Conservation (phyloP, 1,140 invertebrate species). For the Delia radicum region DNA sequence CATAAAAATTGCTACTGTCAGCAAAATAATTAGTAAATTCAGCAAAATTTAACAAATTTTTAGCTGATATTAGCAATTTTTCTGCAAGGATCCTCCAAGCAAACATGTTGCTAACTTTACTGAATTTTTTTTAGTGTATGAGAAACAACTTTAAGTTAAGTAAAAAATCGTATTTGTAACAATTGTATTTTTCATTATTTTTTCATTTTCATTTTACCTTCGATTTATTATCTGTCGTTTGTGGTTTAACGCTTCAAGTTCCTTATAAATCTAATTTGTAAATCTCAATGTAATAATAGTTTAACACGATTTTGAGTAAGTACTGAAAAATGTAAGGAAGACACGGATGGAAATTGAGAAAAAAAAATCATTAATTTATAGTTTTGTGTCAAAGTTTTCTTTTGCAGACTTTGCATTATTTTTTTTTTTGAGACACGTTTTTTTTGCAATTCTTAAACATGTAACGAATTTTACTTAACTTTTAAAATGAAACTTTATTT, state of each 20-base stretch:
- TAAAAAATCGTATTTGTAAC: no score
- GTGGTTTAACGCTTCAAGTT: not conserved
- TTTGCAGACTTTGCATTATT: not conserved
- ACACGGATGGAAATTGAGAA: not conserved
- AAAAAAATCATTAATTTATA: not conserved
- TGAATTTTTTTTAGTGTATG: no score
- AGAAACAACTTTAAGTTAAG: no score
- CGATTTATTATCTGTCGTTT: not conserved
- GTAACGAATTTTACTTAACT: not conserved
- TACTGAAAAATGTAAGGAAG: not conserved
- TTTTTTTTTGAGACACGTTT: not conserved
- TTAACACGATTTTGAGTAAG: not conserved
- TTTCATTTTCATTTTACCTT: not conserved
- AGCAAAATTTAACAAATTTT: no score
- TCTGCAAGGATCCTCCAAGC: no score
- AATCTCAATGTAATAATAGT: constrained; percentile 2
- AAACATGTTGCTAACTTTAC: no score
- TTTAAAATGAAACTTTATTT: not conserved
- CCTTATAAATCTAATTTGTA: not conserved
- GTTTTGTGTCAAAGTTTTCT: not conserved
- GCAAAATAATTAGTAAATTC: no score
- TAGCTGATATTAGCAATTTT: no score
- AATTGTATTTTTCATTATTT: not conserved
- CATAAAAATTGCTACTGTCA: no score
- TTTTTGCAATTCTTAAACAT: not conserved